Conservation (phyloP, 2,888 invertebrate genomes). For the Aleiodes testaceus region DNA sequence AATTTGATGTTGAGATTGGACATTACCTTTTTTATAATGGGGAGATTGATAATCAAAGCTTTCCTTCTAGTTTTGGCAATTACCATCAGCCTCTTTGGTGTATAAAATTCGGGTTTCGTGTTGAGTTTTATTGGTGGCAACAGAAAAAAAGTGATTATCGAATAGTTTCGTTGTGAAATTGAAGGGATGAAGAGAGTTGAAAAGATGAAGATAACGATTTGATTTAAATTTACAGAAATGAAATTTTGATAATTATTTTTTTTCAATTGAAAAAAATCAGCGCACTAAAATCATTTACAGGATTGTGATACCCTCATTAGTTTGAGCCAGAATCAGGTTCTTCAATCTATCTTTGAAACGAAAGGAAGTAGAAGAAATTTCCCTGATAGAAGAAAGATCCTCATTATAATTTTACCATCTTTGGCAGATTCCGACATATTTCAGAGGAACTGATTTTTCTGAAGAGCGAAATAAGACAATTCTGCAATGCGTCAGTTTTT, state of each 20-base stretch:
- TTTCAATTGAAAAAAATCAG: too few relatives aligned
- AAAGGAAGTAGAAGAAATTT: conserved; percentile 37
- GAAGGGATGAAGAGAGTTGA: too few relatives aligned
- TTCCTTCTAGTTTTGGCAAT: conserved; percentile 68
- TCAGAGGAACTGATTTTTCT: background rate
- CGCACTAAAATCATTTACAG: too few relatives aligned
- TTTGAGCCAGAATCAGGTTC: too few relatives aligned
- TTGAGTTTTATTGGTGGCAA: conserved; percentile 48
- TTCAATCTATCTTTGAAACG: background rate
- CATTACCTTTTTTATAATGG: conserved; percentile 44
- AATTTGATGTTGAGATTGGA: conserved; percentile 44
- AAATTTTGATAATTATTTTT: too few relatives aligned
- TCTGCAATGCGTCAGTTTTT: too few relatives aligned
- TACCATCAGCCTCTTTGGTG: conserved; percentile 71
- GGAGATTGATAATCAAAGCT: conserved; percentile 58
- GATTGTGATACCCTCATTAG: too few relatives aligned
- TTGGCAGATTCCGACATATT: too few relatives aligned
- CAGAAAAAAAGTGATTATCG: conserved; percentile 18
- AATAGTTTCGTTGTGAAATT: too few relatives aligned
- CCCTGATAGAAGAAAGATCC: background rate
- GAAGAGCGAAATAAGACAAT: background rate
- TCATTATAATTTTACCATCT: too few relatives aligned
- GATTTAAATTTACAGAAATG: too few relatives aligned
- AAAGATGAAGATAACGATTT: too few relatives aligned
- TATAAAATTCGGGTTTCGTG: conserved; percentile 53